Percentiles rank a stretch among this genome's conserved stretches.
These are phyloP conservation scores for Axea sp. DNA, from an alignment of 2,888 invertebrate genomes.

Conservation along the genomic window DNA sequence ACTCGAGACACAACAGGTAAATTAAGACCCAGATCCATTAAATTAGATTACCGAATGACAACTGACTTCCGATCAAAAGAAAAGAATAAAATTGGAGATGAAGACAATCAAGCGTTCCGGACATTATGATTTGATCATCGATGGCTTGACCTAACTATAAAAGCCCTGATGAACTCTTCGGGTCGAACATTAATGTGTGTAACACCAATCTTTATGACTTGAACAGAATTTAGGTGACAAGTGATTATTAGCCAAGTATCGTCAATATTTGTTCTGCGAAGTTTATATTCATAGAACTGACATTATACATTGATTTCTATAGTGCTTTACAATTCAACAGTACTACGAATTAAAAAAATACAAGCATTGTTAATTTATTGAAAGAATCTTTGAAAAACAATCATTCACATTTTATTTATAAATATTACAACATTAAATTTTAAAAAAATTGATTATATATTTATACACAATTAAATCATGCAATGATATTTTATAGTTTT, in stretches of 20 bases:
- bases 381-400: too few relatives aligned
- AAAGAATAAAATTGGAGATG: not conserved
- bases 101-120: slow-evolving; percentile 40
- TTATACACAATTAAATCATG: too few relatives aligned
- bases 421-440: too few relatives aligned
- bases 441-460: too few relatives aligned
- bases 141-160: slow-evolving; percentile 7
- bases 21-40: slow-evolving; percentile 27
- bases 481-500: too few relatives aligned
- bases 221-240: slow-evolving; percentile 29
- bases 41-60: slow-evolving; percentile 24
- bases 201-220: slow-evolving; percentile 30
- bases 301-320: slow-evolving; percentile 4
- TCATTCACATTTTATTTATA: too few relatives aligned
- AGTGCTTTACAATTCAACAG: not conserved
- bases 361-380: not conserved
- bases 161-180: slow-evolving; percentile 25
- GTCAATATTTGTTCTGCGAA: slow-evolving; percentile 21
- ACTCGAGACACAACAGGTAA: slow-evolving; percentile 38
- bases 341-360: too few relatives aligned
- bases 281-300: slow-evolving; percentile 6
- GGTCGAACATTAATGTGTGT: slow-evolving; percentile 23
- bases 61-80: slow-evolving; percentile 32
- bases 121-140: slow-evolving; percentile 40
- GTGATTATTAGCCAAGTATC: slow-evolving; percentile 37